phyloP scores from a whole-genome alignment of 2,888 invertebrate genomes.

The Mythimna lalbum region DNA sequence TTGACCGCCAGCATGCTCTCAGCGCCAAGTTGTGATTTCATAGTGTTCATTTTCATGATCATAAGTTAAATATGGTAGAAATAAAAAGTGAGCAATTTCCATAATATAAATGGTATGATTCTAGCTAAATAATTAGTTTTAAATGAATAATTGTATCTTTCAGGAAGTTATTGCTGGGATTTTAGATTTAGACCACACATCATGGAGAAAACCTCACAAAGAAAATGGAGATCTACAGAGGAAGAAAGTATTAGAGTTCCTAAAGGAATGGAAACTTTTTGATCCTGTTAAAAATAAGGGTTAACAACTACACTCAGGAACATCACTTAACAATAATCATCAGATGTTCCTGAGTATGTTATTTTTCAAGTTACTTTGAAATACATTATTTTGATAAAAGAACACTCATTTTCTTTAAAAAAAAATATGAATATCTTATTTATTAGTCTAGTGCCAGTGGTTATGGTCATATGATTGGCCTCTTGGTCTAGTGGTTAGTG shows the following conservation, averaged over 20 bases:
- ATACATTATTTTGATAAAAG: constrained; percentile 10
- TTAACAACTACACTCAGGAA: not conserved
- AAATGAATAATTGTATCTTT: constrained; percentile 57
- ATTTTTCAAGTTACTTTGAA: constrained; percentile 8
- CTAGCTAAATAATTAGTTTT: not conserved
- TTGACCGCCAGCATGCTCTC: too few species aligned
- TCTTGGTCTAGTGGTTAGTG: too few species aligned
- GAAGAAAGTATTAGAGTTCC: constrained; percentile 94
- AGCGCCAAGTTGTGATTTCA: too few species aligned
- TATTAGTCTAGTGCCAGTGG: not conserved
- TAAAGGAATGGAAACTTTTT: constrained; percentile 93
- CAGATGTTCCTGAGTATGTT: not conserved
- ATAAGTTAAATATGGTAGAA: too few species aligned
- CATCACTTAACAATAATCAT: not conserved
- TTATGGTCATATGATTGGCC: too few species aligned
- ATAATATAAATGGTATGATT: not conserved
- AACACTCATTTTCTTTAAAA: not conserved
- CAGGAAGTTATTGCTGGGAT: constrained; percentile 98
- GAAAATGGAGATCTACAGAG: constrained; percentile 94
- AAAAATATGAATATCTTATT: too few species aligned
- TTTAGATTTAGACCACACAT: constrained; percentile 95
- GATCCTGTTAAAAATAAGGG: constrained; percentile 85
- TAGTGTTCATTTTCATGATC: too few species aligned
- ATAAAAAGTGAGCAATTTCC: too few species aligned
- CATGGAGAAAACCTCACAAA: constrained; percentile 96